These are phyloP conservation scores for Rhabdornis inornatus DNA, from an alignment of 2,113 vertebrate species.

Conservation along the genomic window DNA sequence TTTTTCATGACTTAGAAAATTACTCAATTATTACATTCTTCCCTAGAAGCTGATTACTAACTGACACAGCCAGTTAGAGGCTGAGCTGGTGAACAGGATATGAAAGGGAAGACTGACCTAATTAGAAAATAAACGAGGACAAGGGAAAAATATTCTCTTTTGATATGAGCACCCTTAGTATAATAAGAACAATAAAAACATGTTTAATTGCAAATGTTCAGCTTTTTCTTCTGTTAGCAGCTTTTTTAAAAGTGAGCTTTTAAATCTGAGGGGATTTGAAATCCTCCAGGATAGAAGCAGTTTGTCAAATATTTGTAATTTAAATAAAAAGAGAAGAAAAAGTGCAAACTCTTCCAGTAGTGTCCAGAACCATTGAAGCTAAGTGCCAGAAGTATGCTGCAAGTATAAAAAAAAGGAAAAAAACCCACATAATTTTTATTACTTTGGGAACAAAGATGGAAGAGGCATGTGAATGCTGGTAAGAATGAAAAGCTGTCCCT, in stretches of 20 bases:
- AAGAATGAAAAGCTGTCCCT: neutral
- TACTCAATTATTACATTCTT: neutral
- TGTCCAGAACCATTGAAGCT: neutral
- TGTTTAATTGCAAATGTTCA: neutral
- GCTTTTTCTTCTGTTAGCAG: neutral
- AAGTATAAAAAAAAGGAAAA: neutral
- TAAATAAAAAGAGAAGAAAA: conserved; percentile 3
- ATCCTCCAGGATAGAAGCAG: neutral
- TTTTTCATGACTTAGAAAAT: neutral
- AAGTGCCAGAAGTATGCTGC: neutral
- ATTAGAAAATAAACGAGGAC: neutral
- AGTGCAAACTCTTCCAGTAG: neutral
- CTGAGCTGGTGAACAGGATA: neutral
- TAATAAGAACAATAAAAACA: neutral
- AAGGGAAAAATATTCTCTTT: neutral
- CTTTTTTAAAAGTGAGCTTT: neutral
- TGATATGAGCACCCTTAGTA: neutral
- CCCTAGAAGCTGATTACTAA: neutral
- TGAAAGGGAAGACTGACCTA: neutral
- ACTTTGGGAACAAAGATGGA: neutral
- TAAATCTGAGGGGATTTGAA: neutral
- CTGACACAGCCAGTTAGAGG: neutral
- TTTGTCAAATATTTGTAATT: conserved; percentile 32
- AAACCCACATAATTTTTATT: neutral
- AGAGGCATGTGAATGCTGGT: neutral